Conservation (phyloP, 1,140 invertebrate genomes). For the Medauroidea extradentata region DNA sequence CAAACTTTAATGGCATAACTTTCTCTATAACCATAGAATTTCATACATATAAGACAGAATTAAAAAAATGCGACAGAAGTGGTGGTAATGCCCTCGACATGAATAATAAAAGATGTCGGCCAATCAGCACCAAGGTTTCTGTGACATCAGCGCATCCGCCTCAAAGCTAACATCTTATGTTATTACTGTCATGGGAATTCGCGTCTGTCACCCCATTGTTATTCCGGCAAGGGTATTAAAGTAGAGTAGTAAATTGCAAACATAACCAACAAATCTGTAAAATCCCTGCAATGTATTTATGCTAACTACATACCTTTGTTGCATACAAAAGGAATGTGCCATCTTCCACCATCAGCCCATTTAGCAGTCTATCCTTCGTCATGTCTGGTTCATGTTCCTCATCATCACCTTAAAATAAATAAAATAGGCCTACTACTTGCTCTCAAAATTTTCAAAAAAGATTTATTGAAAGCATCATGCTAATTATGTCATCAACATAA, state of each 20-base stretch:
- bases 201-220: no score
- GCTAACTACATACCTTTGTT: constrained; percentile 48
- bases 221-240: no score
- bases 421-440: neutral
- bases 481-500: neutral
- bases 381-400: constrained; percentile 37
- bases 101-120: neutral
- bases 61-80: no score
- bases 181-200: neutral
- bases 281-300: neutral
- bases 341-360: constrained; percentile 48
- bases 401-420: constrained; percentile 24
- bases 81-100: no score
- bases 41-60: no score
- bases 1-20: no score
- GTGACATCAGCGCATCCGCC: no score
- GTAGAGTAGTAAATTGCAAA: neutral
- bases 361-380: constrained; percentile 49
- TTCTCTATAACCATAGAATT: no score
- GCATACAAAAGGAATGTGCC: constrained; percentile 60
- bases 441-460: neutral
- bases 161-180: neutral
- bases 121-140: no score
- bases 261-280: neutral
- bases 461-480: neutral